A percentile compares a stretch with the other conserved stretches of the same genome.
Conservation (phyloP, 2,113 vertebrate genomes). For the Hyaena hyaena region DNA sequence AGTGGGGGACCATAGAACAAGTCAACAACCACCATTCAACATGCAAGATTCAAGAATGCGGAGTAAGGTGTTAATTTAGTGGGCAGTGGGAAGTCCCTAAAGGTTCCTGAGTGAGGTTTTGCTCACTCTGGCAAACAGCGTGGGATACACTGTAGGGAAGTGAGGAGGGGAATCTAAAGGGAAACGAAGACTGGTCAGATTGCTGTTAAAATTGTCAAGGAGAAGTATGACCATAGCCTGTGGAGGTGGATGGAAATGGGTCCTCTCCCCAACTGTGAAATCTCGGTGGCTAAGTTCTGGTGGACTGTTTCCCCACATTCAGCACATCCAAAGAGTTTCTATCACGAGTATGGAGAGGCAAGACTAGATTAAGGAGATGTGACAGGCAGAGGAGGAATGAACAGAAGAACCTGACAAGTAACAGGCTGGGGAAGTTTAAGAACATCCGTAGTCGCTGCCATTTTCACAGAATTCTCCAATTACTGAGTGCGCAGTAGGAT, state of each 20-base stretch:
- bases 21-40: neutral
- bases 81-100: neutral
- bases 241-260: neutral
- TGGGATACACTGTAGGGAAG: neutral
- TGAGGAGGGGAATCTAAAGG: neutral
- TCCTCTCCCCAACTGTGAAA: neutral
- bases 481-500: neutral
- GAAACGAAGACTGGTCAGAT: neutral
- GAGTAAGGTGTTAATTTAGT: neutral
- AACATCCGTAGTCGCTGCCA: neutral
- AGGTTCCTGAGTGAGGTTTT: neutral
- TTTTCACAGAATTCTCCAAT: neutral
- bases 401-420: neutral
- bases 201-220: neutral
- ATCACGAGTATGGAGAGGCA: neutral
- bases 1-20: neutral
- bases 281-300: neutral
- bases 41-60: neutral
- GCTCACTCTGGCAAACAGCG: neutral
- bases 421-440: neutral
- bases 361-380: neutral
- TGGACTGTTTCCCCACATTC: neutral
- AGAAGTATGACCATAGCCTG: neutral
- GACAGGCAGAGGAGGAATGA: neutral
- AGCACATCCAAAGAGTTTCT: neutral